A percentile compares a stretch with the other conserved stretches of the same genome.
Conservation (phyloP, 2,797 vertebrate species). For the Rhinophrynus dorsalis region DNA sequence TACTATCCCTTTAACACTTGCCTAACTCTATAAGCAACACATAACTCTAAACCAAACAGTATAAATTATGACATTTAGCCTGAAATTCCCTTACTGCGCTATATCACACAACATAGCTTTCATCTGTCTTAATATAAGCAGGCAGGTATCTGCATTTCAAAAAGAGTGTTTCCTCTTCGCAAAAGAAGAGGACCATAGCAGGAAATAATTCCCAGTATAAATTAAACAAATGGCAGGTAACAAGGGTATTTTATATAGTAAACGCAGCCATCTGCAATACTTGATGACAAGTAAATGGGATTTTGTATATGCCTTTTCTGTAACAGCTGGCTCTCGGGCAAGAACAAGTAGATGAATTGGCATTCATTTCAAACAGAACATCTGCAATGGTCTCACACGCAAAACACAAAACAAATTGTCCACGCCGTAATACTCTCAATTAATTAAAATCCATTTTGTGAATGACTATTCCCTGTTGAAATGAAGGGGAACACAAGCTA, state of each 20-base stretch:
- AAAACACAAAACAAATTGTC: slow-evolving; percentile 56
- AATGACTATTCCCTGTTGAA: slow-evolving; percentile 52
- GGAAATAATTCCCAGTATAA: slow-evolving; percentile 41
- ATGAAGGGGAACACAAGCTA: slow-evolving; percentile 52
- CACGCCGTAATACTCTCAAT: slow-evolving; percentile 52
- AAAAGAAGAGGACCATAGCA: slow-evolving; percentile 18
- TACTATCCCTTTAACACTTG: too few relatives aligned
- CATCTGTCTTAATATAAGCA: slow-evolving; percentile 11
- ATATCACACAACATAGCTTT: neutral
- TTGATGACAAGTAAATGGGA: slow-evolving; percentile 48
- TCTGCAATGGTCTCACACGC: slow-evolving; percentile 60
- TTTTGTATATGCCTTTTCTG: slow-evolving; percentile 46
- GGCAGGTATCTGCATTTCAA: neutral
- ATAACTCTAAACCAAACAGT: too few relatives aligned
- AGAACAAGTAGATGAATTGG: slow-evolving; percentile 50
- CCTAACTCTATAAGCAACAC: too few relatives aligned
- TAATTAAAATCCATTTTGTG: slow-evolving; percentile 53
- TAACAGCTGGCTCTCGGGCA: slow-evolving; percentile 56
- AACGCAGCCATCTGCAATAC: slow-evolving; percentile 19
- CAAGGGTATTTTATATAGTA: slow-evolving; percentile 46
- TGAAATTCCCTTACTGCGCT: too few relatives aligned
- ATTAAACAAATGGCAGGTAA: slow-evolving; percentile 45
- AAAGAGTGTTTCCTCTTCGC: neutral
- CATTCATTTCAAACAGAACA: slow-evolving; percentile 64
- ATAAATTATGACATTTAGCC: too few relatives aligned